Conservation (phyloP, 2,113 vertebrate genomes). For the Cavia porcellus region DNA sequence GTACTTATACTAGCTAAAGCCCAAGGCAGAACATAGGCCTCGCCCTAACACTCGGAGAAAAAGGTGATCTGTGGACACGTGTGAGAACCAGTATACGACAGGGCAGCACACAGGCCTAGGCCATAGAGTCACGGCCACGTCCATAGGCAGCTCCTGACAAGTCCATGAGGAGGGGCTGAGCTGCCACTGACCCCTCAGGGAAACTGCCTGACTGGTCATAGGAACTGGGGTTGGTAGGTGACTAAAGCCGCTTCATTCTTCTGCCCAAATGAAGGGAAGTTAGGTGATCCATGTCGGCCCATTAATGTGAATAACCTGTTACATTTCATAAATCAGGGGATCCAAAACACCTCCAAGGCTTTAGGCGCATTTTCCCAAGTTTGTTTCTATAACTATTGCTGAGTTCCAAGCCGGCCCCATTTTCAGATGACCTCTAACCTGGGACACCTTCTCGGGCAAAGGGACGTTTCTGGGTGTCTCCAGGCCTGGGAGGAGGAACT, state of each 20-base stretch:
- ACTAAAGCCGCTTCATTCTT: not conserved
- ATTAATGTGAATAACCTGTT: not conserved
- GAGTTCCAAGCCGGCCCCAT: not conserved
- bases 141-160: not conserved
- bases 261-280: not conserved
- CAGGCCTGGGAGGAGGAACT: not conserved
- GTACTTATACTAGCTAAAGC: not conserved
- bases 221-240: too few species aligned
- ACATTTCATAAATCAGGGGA: rapidly evolving
- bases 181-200: rapidly evolving
- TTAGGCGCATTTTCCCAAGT: not conserved
- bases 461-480: not conserved
- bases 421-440: not conserved
- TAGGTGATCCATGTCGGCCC: not conserved
- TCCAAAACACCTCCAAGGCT: rapidly evolving
- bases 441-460: not conserved
- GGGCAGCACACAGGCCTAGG: not conserved
- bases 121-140: not conserved
- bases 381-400: not conserved
- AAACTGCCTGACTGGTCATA: not conserved
- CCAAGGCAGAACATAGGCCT: not conserved
- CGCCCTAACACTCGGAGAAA: not conserved
- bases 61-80: not conserved
- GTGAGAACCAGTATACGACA: rapidly evolving
- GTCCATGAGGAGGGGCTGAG: not conserved